Evolutionary conservation across 53 echinoderm and acorn worm genomes (phyloP), one percentile per base, ranked within the genome.

Genomic region (Astropecten irregularis): DNA sequence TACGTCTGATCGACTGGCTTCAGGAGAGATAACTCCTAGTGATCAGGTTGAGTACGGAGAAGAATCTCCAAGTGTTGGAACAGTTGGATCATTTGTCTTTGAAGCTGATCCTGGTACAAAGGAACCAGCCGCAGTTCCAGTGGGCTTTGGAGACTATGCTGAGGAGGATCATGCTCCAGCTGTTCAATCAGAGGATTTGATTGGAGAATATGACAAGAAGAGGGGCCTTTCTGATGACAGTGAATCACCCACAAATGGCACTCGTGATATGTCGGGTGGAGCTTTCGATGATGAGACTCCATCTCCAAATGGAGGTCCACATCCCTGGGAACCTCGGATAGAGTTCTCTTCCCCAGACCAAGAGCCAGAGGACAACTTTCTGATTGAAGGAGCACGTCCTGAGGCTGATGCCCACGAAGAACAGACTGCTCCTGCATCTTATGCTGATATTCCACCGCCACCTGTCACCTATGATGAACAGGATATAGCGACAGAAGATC

Each of bases 311-410:
- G 93, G 87, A 3, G 87, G 84, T 9, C 82, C 85, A 18, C 87
- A 86, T 71, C 91, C 96, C 9, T 93, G 93, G 96, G 96, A 96
- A 34, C 89, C 93, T 37, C 81, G 39, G 20, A 89, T 93, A 69
- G 96, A 93, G 48, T 81, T 88, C 23, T 86, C 89, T 27, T 47
- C 86, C 46, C 89, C 79, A 67, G 59, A 47, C 71, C 32, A 66
- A 82, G 82, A 82, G 32, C 76, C 76, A 26, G 76, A 79, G 42
- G 48, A 62, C 42, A 42, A 56, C 49, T 62, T 36, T 37, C 30
- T 79, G 59, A 15, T 48, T 65, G 76, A 74, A 40, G 47, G 63
- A 48, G 42, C 74, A 2, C 40, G 65, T 22, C 76, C 86, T 23
- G 74, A 85, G 66, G 74, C 86, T 40, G 86, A 85, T 59, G 40